Evolutionary conservation across 2,888 invertebrate genomes (phyloP), one percentile per base, ranked within the genome.

Genomic region (Cheilosia impressa): DNA sequence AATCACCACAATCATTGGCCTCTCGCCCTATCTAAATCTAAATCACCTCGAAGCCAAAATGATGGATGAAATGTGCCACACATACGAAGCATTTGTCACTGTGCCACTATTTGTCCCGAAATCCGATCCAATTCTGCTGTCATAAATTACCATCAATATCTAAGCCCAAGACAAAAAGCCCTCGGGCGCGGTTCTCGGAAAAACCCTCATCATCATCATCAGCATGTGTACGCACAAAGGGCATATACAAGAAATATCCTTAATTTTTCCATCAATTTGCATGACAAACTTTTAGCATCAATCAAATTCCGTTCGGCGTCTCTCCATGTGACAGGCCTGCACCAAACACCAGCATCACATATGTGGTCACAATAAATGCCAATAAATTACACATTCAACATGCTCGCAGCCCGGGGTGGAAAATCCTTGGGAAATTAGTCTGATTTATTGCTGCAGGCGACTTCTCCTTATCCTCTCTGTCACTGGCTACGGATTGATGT

Each of bases 331-430:
- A 80, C 80, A 71, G 57, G 53, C 65, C 24, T 65, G 45, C 71
- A 45, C 69, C 71, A 62, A 80, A 68, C 62, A 78, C 72, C 47
- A 72, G 58, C 76, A 68, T 72, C 81, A 68, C 85, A 85, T 81
- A 80, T 85, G 85, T 81, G 85, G 85, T 85, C 81, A 85, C 85
- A 85, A 85, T 85, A 85, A 85, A 81, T 85, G 63, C 76, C 85
- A 85, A 85, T 85, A 85, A 85, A 85, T 85, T 85, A 85, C 85
- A 85, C 72, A 85, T 81, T 68, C 85, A 85, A 85, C 66, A 71
- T 85, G 85, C 65, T 76, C 76, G 3, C 31, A 47, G 68, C 68
- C 63, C 66, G 38, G 52, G 65, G 63, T 43, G 68, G 68, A 62
- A 76, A 81, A 77, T 72, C 85, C 76, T 85, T 81, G 76, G 76